Evolutionary conservation across 2,888 invertebrate genomes (phyloP), one percentile per base, ranked within the genome.

Genomic region (Drosophila incognita): DNA sequence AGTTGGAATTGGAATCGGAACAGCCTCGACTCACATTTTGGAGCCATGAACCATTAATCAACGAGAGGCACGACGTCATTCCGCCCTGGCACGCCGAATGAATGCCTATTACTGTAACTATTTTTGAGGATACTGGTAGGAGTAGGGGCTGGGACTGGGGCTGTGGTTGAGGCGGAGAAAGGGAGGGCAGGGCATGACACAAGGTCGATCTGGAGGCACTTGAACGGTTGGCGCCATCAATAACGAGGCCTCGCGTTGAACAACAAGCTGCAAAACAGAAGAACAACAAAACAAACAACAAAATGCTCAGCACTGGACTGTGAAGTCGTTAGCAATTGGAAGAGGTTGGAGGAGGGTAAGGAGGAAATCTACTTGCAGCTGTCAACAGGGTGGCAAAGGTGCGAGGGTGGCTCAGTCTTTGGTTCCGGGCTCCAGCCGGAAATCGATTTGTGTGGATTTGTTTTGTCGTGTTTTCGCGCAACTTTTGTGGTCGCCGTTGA

Each of bases 391-490:
- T 65, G 74, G 84, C 40, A 48, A 64, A 81, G 78, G 69, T 40
- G 74, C 51, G 54, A 58, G 70, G 71, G 82, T 74, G 74, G 67
- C 75, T 69, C 42, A 46, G 24, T 24, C 21, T 24, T 46, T 24
- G 15, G 46, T 42, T n/a, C 4, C 31, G 42, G 69, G 18, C 68
- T 49, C 35, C 27, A 51, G 67, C 66, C 74, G 87, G 89, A 86
- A 86, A 86, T 89, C 85, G 89, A 86, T 86, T 89, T 86, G 85
- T 89, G 82, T 80, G 79, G 86, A 87, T 89, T 87, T 87, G 90
- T 87, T 89, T 69, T 83, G 76, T 76, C 71, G 82, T 84, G 83
- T 85, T 81, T 78, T 77, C 76, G 75, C 79, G 68, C 62, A 69
- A 74, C 81, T 78, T 76, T 69, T 71, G 57, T 70, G 77, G 79